Base-by-base conservation (phyloP, 1,140 invertebrate species). In the Zaprionus davidi region DNA sequence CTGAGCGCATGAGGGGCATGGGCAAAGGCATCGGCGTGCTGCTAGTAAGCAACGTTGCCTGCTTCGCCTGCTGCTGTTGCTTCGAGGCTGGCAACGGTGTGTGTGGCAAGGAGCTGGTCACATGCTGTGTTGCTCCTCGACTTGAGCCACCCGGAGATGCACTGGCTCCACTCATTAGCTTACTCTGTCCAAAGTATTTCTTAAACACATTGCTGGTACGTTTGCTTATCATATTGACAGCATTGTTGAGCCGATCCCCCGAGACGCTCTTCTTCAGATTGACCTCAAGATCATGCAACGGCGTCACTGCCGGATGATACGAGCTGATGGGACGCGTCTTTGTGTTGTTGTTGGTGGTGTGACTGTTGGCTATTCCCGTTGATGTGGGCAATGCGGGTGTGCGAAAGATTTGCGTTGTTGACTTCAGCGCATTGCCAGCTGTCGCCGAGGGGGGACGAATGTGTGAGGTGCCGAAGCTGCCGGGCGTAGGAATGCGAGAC, bases 401-500 rank as follows among this genome's bases (percentile, higher is more conserved):
- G 17, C 79, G 85, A 58, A 90, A 90, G 20, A 90, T 73, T 55
- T 90, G 81, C 12, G 85, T 90, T 6, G 26, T 55, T 4, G 76
- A 55, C 31, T 72, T 82, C 26, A 71, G 51, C 9, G 17, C 26
- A 15, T 46, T 46, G 41, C 26, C 56, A 0, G 46, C 66, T 20
- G 63, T 66, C 7, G 65, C 71, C 44, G 60, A 71, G 46, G 80
- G 87, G 55, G 82, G 86, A 53, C 72, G 83, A 22, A 86, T 91
- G 73, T 91, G 88, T 31, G 88, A 81, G 63, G 68, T 85, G 53
- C 15, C 24, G 20, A 83, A 81, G 20, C 62, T 80, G 38, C 87
- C 92, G 12, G 91, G 90, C 44, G 90, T 51, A 2, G 90, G 90
- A 22, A 92, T 85, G 34, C 91, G 86, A 13, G 90, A 91, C 38